Evolutionary conservation across 2,113 vertebrate genomes (phyloP).

Genomic region (Lynx canadensis): DNA sequence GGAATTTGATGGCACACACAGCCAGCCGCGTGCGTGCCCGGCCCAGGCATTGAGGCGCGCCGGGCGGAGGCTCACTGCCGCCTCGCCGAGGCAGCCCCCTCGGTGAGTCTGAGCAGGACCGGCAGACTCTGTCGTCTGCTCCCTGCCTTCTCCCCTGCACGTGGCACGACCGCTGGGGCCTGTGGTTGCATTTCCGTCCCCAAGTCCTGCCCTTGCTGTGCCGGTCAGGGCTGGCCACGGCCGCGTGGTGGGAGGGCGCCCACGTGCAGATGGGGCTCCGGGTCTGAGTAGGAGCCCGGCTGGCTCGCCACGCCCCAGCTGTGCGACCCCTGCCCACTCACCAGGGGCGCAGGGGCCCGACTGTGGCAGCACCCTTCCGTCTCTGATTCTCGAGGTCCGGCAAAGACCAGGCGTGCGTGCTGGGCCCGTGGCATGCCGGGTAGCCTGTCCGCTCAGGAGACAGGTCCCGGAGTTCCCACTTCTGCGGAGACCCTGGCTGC

Average conservation of each 20-base stretch:
- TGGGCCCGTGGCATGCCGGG: neutral
- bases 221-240: no score
- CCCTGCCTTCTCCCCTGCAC: neutral
- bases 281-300: neutral
- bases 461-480: neutral
- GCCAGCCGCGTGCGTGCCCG: conserved; percentile 2
- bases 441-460: neutral
- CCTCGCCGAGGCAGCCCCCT: no score
- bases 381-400: neutral
- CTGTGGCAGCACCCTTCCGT: accelerated
- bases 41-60: accelerated
- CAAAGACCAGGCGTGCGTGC: accelerated
- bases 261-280: accelerated
- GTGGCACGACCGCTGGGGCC: neutral
- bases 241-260: accelerated
- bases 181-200: accelerated
- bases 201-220: no score
- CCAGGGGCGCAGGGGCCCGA: accelerated
- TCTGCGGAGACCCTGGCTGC: neutral
- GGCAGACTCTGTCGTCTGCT: neutral
- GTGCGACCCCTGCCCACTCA: no score
- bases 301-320: neutral
- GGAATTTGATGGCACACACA: conserved; percentile 75
- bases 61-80: neutral
- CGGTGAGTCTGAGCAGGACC: accelerated